phyloP scores from a whole-genome alignment of 2,888 invertebrate genomes.

The Ochlodes sylvanus region DNA sequence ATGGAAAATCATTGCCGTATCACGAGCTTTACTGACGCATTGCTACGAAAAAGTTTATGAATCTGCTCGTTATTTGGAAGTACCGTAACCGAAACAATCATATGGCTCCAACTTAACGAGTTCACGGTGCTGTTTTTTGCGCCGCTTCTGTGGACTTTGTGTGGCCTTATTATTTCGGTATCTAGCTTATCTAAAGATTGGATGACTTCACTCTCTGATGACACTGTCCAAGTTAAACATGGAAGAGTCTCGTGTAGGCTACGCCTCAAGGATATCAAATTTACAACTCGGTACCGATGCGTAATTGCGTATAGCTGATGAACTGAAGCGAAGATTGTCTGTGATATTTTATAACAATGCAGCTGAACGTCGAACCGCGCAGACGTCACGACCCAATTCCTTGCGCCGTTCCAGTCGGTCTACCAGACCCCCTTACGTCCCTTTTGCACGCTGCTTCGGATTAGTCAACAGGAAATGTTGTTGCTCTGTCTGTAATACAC shows the following conservation, averaged over 20 bases:
- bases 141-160: background rate
- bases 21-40: too few relatives aligned
- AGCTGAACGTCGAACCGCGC: constrained; percentile 6
- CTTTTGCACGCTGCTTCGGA: background rate
- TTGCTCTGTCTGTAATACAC: background rate
- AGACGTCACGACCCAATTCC: constrained; percentile 30
- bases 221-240: background rate
- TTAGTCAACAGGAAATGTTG: constrained; percentile 9
- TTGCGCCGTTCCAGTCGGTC: constrained; percentile 2
- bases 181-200: background rate
- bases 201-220: background rate
- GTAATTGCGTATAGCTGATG: constrained; percentile 2
- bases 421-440: constrained; percentile 2
- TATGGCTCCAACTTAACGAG: background rate
- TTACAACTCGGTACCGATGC: background rate
- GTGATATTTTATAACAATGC: constrained; percentile 8
- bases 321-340: background rate
- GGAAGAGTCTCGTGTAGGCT: background rate
- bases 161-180: background rate
- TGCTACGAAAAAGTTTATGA: too few relatives aligned
- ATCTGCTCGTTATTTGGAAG: too few relatives aligned
- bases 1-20: too few relatives aligned
- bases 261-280: constrained; percentile 1
- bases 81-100: background rate
- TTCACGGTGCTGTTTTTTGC: background rate